Conservation (phyloP, 2,797 vertebrate genomes). For the Poliocrania exsul region DNA sequence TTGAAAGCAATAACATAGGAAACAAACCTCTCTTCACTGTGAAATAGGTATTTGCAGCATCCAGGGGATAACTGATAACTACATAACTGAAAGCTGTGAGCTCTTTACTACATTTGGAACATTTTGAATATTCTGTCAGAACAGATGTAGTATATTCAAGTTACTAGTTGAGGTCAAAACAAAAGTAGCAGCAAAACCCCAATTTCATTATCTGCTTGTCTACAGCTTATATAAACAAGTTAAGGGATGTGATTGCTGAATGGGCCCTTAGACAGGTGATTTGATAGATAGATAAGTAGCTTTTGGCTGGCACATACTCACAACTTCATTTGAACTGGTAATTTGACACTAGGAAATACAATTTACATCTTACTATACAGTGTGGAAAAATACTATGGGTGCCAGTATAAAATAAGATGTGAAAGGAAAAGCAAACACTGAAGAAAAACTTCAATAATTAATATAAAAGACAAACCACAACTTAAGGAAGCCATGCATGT, state of each 20-base stretch:
- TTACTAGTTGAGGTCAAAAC: background rate
- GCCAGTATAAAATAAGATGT: background rate
- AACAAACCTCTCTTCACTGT: background rate
- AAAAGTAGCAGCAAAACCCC: background rate
- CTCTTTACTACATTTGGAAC: background rate
- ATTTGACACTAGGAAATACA: background rate
- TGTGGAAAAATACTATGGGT: background rate
- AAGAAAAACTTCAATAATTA: background rate
- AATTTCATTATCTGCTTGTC: background rate
- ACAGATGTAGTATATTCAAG: background rate
- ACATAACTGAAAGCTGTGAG: background rate
- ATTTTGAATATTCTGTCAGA: background rate
- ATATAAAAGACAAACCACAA: background rate
- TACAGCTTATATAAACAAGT: background rate
- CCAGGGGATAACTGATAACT: background rate
- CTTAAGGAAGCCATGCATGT: rapidly evolving
- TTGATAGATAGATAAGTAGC: background rate
- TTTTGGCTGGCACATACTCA: background rate
- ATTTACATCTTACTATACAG: background rate
- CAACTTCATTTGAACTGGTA: background rate
- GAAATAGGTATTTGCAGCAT: background rate
- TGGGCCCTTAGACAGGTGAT: background rate
- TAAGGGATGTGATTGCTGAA: background rate
- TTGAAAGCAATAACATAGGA: background rate
- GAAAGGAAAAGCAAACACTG: background rate